Evolutionary conservation across 2,113 vertebrate species (phyloP), one percentile per base, ranked within the genome.

Genomic region (Phaethon lepturus): DNA sequence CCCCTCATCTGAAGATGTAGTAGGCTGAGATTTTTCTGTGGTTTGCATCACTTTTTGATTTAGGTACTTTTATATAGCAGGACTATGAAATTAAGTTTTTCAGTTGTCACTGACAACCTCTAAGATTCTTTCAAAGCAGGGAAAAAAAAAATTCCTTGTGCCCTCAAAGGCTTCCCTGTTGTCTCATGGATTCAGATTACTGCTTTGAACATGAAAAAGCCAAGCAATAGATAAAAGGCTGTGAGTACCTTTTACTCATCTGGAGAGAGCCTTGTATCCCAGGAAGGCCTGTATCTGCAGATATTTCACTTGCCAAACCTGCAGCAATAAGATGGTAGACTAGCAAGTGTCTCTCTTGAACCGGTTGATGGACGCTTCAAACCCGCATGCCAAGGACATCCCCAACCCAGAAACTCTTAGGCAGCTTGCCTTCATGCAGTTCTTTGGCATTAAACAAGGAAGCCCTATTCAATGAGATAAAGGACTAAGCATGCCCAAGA

Each of bases 1-100:
- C 11, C 56, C 42, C 29, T 29, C 2, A 0, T 24, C 9, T 3
- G 17, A 50, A 87, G 59, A 6, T 20, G 4, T 0, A 69, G 25
- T 18, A 13, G 4, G 11, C 38, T 19, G 38, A 66, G 45, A 3
- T 24, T 72, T 83, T 50, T 38, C 52, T 73, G 40, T 29, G 4
- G 22, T 45, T 62, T 44, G n/a, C 23, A 24, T 75, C 31, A 24
- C 23, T 40, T 35, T 29, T 58, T 40, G 5, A 11, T 59, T 40
- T 81, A 50, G 29, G 13, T 69, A 15, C 25, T 64, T 59, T 10
- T 35, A 25, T 26, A 17, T 17, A 22, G 16, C 22, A 28, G 44
- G 50, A 9, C 50, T 53, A 26, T 16, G 16, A 53, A 85, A 49
- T 66, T 2, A 44, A 29, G 9, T 22, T 53, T 72, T 53, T 49